phyloP scores from a whole-genome alignment of 2,888 invertebrate genomes.

The Drosophila emarginata region DNA sequence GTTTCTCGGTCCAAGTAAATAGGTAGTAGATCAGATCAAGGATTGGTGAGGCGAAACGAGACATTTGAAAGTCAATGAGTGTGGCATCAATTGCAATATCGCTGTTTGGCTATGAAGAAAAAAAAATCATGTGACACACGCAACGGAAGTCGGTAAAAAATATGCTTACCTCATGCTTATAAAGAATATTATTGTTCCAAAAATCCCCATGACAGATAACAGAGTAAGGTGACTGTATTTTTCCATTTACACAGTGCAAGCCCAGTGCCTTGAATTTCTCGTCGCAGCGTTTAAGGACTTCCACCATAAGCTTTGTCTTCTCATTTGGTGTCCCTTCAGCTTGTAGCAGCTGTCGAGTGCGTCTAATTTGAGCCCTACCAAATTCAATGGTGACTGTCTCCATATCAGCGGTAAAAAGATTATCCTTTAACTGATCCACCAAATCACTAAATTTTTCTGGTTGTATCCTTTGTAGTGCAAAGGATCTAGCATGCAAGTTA shows the following conservation, averaged over 20 bases:
- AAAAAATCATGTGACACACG: background rate
- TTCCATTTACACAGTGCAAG: conserved; percentile 66
- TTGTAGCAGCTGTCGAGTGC: conserved; percentile 58
- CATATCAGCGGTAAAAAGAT: conserved; percentile 66
- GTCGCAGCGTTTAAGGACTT: conserved; percentile 57
- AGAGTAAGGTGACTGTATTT: conserved; percentile 63
- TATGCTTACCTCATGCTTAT: conserved; percentile 71
- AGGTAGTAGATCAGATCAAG: conserved; percentile 78
- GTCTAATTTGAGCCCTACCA: conserved; percentile 69
- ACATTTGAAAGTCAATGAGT: conserved; percentile 79
- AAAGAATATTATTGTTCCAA: conserved; percentile 80
- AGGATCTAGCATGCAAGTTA: conserved; percentile 83
- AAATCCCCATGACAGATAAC: conserved; percentile 80
- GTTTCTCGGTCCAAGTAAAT: conserved; percentile 74
- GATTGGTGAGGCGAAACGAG: conserved; percentile 77
- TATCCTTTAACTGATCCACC: conserved; percentile 62
- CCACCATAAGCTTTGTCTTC: conserved; percentile 13
- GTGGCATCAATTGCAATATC: conserved; percentile 64
- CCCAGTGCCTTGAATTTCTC: conserved; percentile 63
- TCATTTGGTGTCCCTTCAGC: conserved; percentile 31
- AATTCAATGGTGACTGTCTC: conserved; percentile 71
- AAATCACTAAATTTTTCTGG: conserved; percentile 53
- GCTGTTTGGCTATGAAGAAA: background rate
- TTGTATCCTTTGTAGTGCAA: conserved; percentile 79
- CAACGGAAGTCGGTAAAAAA: background rate